Base-by-base conservation (phyloP, 2,888 invertebrate genomes). In the Leuctra nigra region DNA sequence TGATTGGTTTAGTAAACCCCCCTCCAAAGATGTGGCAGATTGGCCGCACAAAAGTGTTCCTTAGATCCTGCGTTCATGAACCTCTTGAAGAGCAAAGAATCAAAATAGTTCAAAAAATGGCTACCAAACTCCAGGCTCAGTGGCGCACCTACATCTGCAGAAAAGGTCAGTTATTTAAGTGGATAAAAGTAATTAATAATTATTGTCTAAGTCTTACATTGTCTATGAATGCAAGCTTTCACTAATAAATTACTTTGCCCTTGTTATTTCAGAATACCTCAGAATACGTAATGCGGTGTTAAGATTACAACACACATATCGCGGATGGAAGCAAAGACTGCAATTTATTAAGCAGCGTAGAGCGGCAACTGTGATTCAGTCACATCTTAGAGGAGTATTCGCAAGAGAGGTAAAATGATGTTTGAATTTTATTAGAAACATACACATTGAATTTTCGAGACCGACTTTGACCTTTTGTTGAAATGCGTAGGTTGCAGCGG, bases 401-500 rank as follows among this genome's bases (percentile, higher is more conserved):
- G 94, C 92, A 0, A 75, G 94, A 61, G 92, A 93, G 73, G 91
- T 83, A n/a, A n/a, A n/a, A n/a, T n/a, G n/a, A n/a, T n/a, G n/a
- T n/a, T n/a, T n/a, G n/a, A n/a, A n/a, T n/a, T n/a, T n/a, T n/a
- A n/a, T n/a, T n/a, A n/a, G n/a, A n/a, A n/a, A n/a, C n/a, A 33
- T 35, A 4, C n/a, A 53, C 38, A 2, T 29, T 6, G 29, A 29
- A 29, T 29, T 29, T 29, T 29, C 7, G 29, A 29, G 29, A 29
- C 29, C 29, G 29, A 29, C 11, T 11, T 29, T 29, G 29, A 29
- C 29, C 7, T 29, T 29, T 29, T 29, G 6, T 29, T 29, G 11
- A 29, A 29, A 56, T 52, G 61, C 64, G 58, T 41, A 75, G 73
- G 78, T 87, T 6, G 92, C 92, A 0, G 79, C 87, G 1, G 92